These are phyloP conservation scores for Drosophila willistoni DNA, from an alignment of 1,140 invertebrate species.

Conservation along the genomic window DNA sequence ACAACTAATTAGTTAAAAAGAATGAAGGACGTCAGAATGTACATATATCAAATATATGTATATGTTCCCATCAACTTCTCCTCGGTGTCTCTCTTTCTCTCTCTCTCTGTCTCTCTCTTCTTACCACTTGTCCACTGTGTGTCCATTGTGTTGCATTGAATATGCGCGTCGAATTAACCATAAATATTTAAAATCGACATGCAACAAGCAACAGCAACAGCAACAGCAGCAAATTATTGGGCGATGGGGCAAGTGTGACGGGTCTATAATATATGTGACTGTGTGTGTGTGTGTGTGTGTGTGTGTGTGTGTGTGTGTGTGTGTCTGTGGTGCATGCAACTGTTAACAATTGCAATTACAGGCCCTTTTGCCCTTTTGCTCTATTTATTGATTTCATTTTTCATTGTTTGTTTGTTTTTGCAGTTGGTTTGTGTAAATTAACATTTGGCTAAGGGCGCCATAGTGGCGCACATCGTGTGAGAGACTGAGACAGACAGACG, in stretches of 20 bases:
- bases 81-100: no score
- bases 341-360: slow-evolving; percentile 60
- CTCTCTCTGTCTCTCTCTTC: no score
- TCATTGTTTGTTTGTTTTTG: slow-evolving; percentile 36
- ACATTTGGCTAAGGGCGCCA: slow-evolving; percentile 39
- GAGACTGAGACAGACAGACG: slow-evolving; percentile 8
- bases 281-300: neutral
- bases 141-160: slow-evolving; percentile 49
- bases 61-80: no score
- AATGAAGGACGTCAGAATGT: no score
- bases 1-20: no score
- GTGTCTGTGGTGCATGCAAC: slow-evolving; percentile 32
- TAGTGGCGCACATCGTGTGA: slow-evolving; percentile 24
- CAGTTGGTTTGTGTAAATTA: slow-evolving; percentile 69
- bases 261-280: neutral
- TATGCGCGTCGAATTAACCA: slow-evolving; percentile 1
- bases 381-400: slow-evolving; percentile 56
- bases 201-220: slow-evolving; percentile 51
- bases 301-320: neutral
- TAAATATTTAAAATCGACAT: slow-evolving; percentile 28
- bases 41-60: no score
- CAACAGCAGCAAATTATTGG: slow-evolving; percentile 2
- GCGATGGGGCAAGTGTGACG: neutral
- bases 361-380: slow-evolving; percentile 28
- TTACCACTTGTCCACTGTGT: slow-evolving; percentile 22